These are phyloP conservation scores for Semnornis frantzii DNA, from an alignment of 2,113 vertebrate species.

Conservation along the genomic window DNA sequence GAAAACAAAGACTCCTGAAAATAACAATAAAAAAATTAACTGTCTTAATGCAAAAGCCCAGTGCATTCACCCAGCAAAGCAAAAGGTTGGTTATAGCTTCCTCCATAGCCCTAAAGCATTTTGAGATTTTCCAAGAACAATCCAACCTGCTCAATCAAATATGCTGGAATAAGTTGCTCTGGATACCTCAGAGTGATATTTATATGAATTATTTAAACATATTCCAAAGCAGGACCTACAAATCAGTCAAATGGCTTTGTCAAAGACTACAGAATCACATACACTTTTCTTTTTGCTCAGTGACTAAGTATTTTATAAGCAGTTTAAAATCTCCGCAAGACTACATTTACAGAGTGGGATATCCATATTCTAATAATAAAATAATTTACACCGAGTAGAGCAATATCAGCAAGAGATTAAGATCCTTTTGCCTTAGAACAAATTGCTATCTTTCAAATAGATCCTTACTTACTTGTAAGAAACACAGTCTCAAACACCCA, in stretches of 20 bases:
- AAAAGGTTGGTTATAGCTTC: background rate
- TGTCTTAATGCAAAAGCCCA: background rate
- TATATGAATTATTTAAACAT: background rate
- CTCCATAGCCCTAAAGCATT: background rate
- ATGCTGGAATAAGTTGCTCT: background rate
- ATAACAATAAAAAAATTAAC: background rate
- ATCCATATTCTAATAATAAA: background rate
- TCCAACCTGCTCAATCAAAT: background rate
- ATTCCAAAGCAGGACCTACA: background rate
- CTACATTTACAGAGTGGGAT: background rate
- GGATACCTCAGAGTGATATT: background rate
- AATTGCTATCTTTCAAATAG: background rate
- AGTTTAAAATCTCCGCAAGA: background rate
- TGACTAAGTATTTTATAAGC: background rate
- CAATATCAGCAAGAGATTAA: background rate
- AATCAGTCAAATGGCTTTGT: background rate
- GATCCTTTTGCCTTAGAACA: background rate
- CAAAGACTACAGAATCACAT: background rate
- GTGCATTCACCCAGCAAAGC: background rate
- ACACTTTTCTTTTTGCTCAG: background rate
- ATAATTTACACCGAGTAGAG: background rate
- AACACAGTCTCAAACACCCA: background rate
- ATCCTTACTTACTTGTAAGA: background rate
- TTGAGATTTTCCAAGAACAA: background rate
- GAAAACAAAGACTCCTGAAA: background rate